phyloP scores from a whole-genome alignment of 2,113 vertebrate genomes.

The Excalfactoria chinensis region DNA sequence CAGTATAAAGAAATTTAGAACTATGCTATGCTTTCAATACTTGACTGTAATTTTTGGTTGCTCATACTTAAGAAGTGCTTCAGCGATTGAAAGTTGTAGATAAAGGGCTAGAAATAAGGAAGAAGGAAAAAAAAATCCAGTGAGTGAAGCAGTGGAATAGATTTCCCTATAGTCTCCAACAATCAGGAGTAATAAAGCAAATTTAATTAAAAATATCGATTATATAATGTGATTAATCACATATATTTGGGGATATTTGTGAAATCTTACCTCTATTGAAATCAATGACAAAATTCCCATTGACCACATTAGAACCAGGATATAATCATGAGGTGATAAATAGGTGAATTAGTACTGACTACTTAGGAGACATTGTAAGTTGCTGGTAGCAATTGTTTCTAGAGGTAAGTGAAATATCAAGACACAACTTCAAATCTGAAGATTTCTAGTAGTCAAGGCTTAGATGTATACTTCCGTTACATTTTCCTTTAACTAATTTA shows the following conservation, averaged over 20 bases:
- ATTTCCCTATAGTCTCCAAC: background rate
- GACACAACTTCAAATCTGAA: constrained; percentile 9
- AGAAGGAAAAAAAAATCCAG: rapidly evolving
- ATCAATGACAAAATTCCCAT: background rate
- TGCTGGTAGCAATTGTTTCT: background rate
- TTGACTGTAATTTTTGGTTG: background rate
- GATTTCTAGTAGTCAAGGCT: background rate
- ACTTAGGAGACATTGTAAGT: background rate
- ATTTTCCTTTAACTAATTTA: background rate
- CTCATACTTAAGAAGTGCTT: background rate
- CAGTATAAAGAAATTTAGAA: background rate
- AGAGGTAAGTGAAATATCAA: background rate
- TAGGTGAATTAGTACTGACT: background rate
- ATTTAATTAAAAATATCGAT: background rate
- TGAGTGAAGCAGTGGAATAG: background rate
- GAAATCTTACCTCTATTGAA: background rate
- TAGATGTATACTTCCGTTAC: constrained; percentile 1
- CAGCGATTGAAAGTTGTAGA: background rate
- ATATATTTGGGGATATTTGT: background rate
- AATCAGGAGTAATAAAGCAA: background rate
- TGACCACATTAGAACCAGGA: background rate
- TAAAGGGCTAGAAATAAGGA: background rate
- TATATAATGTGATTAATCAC: background rate
- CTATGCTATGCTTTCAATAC: background rate
- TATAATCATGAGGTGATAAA: background rate